phyloP scores from a whole-genome alignment of 92 coral and sea anemone genomes.

The Parazoanthus darwini region DNA sequence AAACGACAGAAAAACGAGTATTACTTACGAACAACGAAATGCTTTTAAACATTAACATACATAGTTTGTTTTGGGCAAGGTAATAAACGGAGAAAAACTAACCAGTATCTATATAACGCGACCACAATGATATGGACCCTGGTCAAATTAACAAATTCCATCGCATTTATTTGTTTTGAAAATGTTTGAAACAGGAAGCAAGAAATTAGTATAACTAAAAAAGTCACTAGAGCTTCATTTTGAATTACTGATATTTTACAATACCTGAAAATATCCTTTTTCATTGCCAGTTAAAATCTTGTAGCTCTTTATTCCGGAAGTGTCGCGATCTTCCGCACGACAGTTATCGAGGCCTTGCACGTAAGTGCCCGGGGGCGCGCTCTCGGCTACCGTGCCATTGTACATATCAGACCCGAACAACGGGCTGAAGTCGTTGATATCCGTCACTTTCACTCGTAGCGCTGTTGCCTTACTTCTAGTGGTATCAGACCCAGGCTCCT shows the following conservation, averaged over 20 bases:
- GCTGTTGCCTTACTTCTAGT: slow-evolving; percentile 72
- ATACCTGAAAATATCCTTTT: slow-evolving; percentile 57
- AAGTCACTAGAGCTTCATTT: too few relatives aligned
- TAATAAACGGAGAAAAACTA: too few relatives aligned
- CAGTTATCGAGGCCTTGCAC: slow-evolving; percentile 80
- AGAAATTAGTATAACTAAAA: too few relatives aligned
- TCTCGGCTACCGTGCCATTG: slow-evolving; percentile 64
- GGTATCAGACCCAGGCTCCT: slow-evolving; percentile 53
- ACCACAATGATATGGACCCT: too few relatives aligned
- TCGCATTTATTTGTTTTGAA: too few relatives aligned
- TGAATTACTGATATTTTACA: neutral
- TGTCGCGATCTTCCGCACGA: slow-evolving; percentile 76
- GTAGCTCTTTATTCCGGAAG: slow-evolving; percentile 44
- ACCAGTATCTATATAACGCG: too few relatives aligned
- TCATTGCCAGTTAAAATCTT: slow-evolving; percentile 81
- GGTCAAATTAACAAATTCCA: too few relatives aligned
- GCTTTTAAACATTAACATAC: too few relatives aligned
- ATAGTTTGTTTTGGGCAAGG: too few relatives aligned
- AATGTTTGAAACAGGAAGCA: too few relatives aligned
- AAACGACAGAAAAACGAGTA: too few relatives aligned
- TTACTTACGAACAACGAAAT: too few relatives aligned
- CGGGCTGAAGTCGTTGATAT: slow-evolving; percentile 73
- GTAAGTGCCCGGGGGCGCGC: slow-evolving; percentile 44
- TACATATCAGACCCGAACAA: slow-evolving; percentile 67
- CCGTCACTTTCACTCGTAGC: slow-evolving; percentile 64